These are phyloP conservation scores for Palythoa grandiflora DNA, from an alignment of 92 coral and sea anemone species.

Conservation along the genomic window DNA sequence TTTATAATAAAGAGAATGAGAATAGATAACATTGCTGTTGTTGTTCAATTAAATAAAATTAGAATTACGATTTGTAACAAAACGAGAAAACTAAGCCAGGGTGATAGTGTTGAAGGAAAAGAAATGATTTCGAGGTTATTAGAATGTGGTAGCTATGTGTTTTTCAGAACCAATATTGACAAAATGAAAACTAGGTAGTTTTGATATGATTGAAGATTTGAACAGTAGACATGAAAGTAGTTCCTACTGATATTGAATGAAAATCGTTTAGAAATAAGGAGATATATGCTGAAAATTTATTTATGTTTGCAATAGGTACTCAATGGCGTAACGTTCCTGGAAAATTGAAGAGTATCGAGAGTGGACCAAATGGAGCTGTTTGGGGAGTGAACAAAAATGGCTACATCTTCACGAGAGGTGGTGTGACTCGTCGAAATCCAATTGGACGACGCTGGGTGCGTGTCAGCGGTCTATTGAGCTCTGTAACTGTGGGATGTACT, in stretches of 20 bases:
- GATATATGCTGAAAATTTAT: neutral
- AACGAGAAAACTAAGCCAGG: too few species aligned
- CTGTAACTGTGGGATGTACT: constrained; percentile 16
- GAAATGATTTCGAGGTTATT: too few species aligned
- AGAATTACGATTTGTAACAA: too few species aligned
- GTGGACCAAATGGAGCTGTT: constrained; percentile 8
- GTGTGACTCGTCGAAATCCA: constrained; percentile 22
- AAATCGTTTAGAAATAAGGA: neutral
- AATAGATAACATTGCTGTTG: too few species aligned
- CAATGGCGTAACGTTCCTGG: constrained; percentile 14
- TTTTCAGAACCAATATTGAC: too few species aligned
- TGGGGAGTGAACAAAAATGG: neutral
- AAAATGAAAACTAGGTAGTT: too few species aligned
- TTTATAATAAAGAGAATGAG: too few species aligned
- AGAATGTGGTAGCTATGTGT: too few species aligned
- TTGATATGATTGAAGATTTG: too few species aligned
- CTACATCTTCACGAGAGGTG: constrained; percentile 6
- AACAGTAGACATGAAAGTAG: neutral
- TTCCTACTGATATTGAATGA: neutral
- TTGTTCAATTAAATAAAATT: too few species aligned
- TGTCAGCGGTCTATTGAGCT: constrained; percentile 4
- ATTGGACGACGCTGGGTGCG: constrained; percentile 28
- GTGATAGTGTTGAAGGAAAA: too few species aligned
- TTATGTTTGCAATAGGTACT: neutral
- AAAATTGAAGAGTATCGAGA: neutral